These are phyloP conservation scores for Menidia menidia DNA, from an alignment of 2,797 vertebrate genomes.

Conservation along the genomic window DNA sequence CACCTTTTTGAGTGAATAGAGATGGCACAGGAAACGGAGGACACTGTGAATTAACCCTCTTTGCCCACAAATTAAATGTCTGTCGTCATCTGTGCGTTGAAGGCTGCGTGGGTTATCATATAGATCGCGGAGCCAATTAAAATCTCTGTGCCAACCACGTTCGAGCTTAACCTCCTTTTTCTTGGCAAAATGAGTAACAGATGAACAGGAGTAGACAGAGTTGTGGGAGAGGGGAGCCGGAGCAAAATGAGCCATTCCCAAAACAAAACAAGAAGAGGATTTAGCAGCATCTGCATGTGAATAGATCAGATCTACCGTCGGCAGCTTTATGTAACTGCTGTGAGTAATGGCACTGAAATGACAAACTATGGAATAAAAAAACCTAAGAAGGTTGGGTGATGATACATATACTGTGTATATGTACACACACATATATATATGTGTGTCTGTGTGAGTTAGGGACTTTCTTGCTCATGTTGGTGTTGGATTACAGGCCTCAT, in stretches of 20 bases:
- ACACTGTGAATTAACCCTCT: conserved; percentile 76
- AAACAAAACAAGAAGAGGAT: conserved; percentile 87
- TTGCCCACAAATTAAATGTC: conserved; percentile 88
- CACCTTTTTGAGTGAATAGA: conserved; percentile 79
- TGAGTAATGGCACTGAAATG: conserved; percentile 72
- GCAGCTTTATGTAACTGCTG: conserved; percentile 81
- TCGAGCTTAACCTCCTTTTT: conserved; percentile 48
- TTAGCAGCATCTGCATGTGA: conserved; percentile 95
- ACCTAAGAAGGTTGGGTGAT: conserved; percentile 32
- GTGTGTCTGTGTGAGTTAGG: too few species aligned
- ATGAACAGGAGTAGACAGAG: conserved; percentile 39
- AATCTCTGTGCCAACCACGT: conserved; percentile 61
- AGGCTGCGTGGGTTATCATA: conserved; percentile 72
- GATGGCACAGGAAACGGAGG: conserved; percentile 66
- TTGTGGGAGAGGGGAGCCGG: conserved; percentile 17
- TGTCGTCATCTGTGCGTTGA: conserved; percentile 67
- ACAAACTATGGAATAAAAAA: conserved; percentile 31
- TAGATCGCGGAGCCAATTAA: conserved; percentile 72
- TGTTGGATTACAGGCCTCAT: too few species aligned
- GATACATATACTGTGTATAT: too few species aligned
- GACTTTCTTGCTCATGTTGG: too few species aligned
- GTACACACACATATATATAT: too few species aligned
- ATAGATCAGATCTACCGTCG: conserved; percentile 81
- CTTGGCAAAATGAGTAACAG: conserved; percentile 34
- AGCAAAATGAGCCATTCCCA: conserved; percentile 57